Base-by-base conservation (phyloP, 2,113 vertebrate genomes). In the Cephalopterus ornatus region DNA sequence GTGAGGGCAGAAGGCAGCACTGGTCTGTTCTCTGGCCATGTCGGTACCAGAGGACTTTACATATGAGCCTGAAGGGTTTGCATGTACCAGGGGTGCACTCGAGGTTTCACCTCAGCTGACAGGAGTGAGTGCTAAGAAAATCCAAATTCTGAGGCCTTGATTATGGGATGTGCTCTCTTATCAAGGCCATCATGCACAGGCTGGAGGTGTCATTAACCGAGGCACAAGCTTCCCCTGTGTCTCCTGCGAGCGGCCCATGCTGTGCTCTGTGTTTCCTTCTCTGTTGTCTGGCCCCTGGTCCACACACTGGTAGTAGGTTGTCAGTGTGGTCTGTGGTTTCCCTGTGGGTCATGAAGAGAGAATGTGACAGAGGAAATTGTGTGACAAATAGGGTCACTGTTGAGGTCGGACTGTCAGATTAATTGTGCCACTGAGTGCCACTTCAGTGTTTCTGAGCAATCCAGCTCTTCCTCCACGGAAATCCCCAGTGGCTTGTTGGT, bases 241-340 rank as follows among this genome's bases (percentile, higher is more conserved):
- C 35, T 22, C 32, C 21, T n/a, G 47, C 2, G 17, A 52, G 71
- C 39, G 14, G 74, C 70, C 47, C 0, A 0, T 14, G 74, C 82
- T 33, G n/a, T 21, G 30, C 7, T 73, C 56, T 2, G 7, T 39
- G 5, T 55, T 79, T 72, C 85, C 86, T 49, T 33, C 15, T 71
- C 78, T 33, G 35, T 16, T 12, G 4, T 47, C 46, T 17, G 44
- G 66, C 85, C 66, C 65, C 61, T 76, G 3, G 50, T 14, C 17
- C 58, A 42, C 33, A 18, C 56, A 8, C 47, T 9, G 55, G 59
- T 35, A 66, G 59, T 35, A 66, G 14, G 32, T 11, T 89, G 61
- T 39, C 65, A 2, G 10, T 70, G 94, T n/a, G 93, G 96, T 93
- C 93, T 96, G 96, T 83, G 97, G 89, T 94, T 97, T 96, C 95